Evolutionary conservation across 2,888 invertebrate species (phyloP).

Genomic region (Trissoscelio sp.): DNA sequence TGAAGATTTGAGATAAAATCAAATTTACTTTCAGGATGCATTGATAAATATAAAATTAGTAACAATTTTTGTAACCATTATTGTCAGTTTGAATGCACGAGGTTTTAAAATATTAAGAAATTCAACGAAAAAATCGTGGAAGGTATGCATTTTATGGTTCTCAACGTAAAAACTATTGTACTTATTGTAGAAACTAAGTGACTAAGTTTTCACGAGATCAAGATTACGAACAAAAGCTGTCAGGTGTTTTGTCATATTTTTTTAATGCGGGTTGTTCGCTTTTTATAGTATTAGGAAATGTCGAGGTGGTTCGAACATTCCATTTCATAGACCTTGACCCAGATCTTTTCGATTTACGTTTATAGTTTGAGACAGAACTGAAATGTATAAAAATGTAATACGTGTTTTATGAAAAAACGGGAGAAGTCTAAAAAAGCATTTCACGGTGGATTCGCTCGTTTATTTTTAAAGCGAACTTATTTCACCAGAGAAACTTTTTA

Average conservation of each 20-base stretch:
- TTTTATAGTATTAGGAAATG: constrained; percentile 37
- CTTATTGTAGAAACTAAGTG: background rate
- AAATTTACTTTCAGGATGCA: no score
- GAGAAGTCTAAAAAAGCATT: background rate
- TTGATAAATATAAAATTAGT: no score
- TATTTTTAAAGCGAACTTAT: constrained; percentile 13
- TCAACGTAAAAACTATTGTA: constrained; percentile 8
- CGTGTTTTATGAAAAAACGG: constrained; percentile 23
- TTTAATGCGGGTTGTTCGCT: constrained; percentile 26
- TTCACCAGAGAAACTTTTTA: constrained; percentile 6
- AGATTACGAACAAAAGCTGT: constrained; percentile 13
- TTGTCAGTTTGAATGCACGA: no score
- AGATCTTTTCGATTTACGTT: constrained; percentile 18
- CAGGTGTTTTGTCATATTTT: constrained; percentile 11
- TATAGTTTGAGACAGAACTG: background rate
- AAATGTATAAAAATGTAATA: constrained; percentile 40
- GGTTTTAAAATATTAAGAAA: no score
- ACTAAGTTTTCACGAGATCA: constrained; percentile 33
- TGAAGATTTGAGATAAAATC: background rate
- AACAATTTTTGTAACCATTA: no score
- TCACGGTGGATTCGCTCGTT: constrained; percentile 2
- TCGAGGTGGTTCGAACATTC: constrained; percentile 23
- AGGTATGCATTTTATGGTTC: constrained; percentile 9
- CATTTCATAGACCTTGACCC: constrained; percentile 60
- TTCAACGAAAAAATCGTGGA: no score